Conservation (phyloP, 2,888 invertebrate species). For the Tetragonisca angustula region DNA sequence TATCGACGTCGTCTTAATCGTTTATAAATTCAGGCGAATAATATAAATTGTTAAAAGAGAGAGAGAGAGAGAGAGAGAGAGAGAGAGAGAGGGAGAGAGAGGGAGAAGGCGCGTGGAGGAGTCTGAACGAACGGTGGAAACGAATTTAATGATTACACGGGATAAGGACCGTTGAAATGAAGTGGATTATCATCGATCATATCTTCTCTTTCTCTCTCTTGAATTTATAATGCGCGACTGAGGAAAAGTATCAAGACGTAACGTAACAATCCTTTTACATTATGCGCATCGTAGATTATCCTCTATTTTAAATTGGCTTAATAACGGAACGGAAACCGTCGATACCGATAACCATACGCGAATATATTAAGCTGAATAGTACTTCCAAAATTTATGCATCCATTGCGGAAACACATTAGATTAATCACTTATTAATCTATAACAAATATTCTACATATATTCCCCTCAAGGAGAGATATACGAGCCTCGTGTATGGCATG, state of each 20-base stretch:
- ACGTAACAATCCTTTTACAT: slow-evolving; percentile 7
- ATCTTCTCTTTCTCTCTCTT: too few species aligned
- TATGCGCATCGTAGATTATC: neutral
- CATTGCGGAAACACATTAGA: slow-evolving; percentile 41
- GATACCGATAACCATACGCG: slow-evolving; percentile 43
- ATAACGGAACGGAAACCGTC: slow-evolving; percentile 59
- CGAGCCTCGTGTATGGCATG: neutral
- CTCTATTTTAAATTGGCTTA: slow-evolving; percentile 8
- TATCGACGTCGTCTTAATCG: slow-evolving; percentile 8
- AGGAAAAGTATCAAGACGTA: too few species aligned
- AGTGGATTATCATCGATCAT: too few species aligned
- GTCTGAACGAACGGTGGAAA: neutral
- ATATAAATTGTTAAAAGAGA: neutral
- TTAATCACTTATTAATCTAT: slow-evolving; percentile 57
- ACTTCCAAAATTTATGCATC: slow-evolving; percentile 46
- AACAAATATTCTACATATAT: slow-evolving; percentile 47
- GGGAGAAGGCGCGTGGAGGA: neutral
- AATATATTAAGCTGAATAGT: slow-evolving; percentile 50
- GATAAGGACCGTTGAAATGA: too few species aligned
- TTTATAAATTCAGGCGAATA: slow-evolving; percentile 19
- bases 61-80: neutral
- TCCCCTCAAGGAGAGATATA: slow-evolving; percentile 20
- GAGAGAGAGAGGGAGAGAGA: neutral
- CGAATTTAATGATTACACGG: too few species aligned
- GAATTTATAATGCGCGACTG: too few species aligned